Base-by-base conservation (phyloP, 2,113 vertebrate genomes). In the Addax nasomaculatus region DNA sequence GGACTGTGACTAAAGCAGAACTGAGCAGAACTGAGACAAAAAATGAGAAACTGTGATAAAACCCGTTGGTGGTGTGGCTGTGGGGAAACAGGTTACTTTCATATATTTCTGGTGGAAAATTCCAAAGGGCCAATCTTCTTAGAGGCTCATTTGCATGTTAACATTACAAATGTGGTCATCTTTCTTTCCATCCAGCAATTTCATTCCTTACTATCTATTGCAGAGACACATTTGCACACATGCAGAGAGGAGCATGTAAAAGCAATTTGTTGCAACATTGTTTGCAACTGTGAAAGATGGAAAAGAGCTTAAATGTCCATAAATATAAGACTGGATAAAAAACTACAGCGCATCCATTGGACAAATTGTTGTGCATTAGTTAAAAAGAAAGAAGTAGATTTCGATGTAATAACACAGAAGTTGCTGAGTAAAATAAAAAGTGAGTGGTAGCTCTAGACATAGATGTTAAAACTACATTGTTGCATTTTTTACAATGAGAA, bases 401-500 rank as follows among this genome's bases (percentile, higher is more conserved):
- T 62, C 36, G 4, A 64, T 45, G 53, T 92, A 51, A 78, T 45
- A 81, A 90, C 36, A 29, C 16, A 70, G 84, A 96, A 92, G 45
- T 73, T 89, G 67, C 91, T 94, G 88, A 95, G 93, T 70, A 78
- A 91, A 95, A 89, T n/a, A 81, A 95, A 93, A 92, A 89, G 53
- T 88, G 81, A 90, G 85, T 70, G 33, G 55, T n/a, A 39, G 88
- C 60, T 96, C 29, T 70, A 91, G 92, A 96, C 53, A 86, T 23
- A 94, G 93, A 93, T 97, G 85, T 88, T 90, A 85, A 96, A 94
- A 93, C 13, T n/a, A 90, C 76, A 25, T n/a, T 73, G 60, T 55
- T 92, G 80, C 70, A 51, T 97, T 95, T 97, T 95, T 95, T 86
- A 87, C 95, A 84, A 29, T 84, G 76, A 97, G 90, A 90, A 93